Evolutionary conservation across 64 coral and sea anemone genomes (phyloP), one percentile per base, ranked within the genome.

Genomic region (Actinia tenebrosa): DNA sequence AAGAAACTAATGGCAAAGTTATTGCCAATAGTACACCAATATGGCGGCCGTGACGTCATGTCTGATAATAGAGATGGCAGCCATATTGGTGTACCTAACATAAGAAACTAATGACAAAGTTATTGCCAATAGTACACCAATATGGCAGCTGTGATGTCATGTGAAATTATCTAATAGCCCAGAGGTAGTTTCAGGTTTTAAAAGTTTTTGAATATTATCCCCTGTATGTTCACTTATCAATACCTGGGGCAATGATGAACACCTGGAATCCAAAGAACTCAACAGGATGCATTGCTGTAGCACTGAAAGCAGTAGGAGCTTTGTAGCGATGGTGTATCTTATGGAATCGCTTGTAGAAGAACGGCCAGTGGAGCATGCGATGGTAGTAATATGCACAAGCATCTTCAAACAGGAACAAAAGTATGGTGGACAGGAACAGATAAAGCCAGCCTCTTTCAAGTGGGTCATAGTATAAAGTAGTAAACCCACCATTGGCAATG

Each of bases 321-420:
- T 60, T 84, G 52, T 84, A 84, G 20, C 82, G 54, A 52, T 84
- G 82, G 82, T 84, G 82, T 6, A 55, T n/a, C n/a, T 84, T 84
- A 43, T 84, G 82, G 53, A 84, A 84, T 30, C 58, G 56, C 53
- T 84, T 84, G 44, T 84, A 84, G 53, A 84, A 84, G 30, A 84
- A 84, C 4, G 82, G 82, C 82, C 82, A 84, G 52, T 84, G 82
- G 19, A 84, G 82, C 52, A 84, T 84, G 25, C 82, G 82, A 61
- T 84, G 82, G 23, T 84, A 84, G 54, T 84, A 84, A 37, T 84
- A 84, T 4, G 53, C 82, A 61, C 52, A 55, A 3, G 82, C 53
- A 60, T 84, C 82, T 84, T 84, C 52, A 17, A 58, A 84, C 50
- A 84, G 15, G 22, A 84, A 84, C n/a, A 84, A n/a, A 7, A 84